phyloP scores from a whole-genome alignment of 2,113 vertebrate species.

The Notothenia coriiceps region DNA sequence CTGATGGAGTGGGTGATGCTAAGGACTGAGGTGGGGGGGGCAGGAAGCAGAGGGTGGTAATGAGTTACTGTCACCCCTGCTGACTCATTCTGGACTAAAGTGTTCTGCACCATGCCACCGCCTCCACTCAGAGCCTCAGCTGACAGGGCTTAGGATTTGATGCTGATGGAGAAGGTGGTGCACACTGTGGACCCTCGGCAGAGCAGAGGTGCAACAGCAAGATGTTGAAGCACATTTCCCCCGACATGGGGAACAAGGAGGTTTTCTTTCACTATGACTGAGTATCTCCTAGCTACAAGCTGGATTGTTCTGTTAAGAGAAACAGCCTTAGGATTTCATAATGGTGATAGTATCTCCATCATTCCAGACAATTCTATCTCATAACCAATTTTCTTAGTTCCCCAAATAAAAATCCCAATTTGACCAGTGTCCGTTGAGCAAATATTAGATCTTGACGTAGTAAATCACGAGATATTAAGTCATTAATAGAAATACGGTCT shows the following conservation, averaged over 20 bases:
- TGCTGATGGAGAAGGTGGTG: background rate
- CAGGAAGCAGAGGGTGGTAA: background rate
- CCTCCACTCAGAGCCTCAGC: background rate
- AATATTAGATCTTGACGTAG: background rate
- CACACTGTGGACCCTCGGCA: background rate
- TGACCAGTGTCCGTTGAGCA: too few species aligned
- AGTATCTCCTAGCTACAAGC: background rate
- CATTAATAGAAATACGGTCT: background rate
- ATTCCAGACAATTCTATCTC: too few species aligned
- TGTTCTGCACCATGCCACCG: background rate
- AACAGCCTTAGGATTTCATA: too few species aligned
- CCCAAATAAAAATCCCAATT: too few species aligned
- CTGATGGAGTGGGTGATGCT: slow-evolving; percentile 91
- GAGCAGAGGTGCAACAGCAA: background rate
- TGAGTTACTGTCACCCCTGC: background rate
- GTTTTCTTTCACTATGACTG: too few species aligned
- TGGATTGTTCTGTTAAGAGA: too few species aligned
- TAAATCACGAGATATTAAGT: background rate
- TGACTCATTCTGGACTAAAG: background rate
- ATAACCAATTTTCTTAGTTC: too few species aligned
- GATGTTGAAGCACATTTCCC: background rate
- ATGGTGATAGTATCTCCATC: too few species aligned
- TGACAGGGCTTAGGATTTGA: background rate
- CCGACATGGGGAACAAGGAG: background rate
- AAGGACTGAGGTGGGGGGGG: slow-evolving; percentile 84